Conservation (phyloP, 1,140 invertebrate species). For the Zophobas atratus region DNA sequence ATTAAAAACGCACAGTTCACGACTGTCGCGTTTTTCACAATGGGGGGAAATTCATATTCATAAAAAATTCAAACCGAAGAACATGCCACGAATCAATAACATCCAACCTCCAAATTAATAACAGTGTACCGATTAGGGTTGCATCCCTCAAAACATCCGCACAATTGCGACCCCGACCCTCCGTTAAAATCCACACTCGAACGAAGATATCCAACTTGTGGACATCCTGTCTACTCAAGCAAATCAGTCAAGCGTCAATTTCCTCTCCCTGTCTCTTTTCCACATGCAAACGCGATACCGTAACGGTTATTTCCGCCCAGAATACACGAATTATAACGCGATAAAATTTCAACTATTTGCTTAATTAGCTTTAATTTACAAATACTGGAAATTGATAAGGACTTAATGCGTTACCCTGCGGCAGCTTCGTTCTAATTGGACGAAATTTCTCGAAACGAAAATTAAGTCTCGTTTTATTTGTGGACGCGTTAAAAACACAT, state of each 20-base stretch:
- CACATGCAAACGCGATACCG: neutral
- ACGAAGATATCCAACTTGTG: neutral
- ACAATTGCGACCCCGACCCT: neutral
- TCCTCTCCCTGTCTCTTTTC: conserved; percentile 3
- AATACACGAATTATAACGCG: neutral
- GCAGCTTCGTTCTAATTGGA: neutral
- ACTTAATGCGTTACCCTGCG: neutral
- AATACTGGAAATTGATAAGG: neutral
- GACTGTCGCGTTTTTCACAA: too few species aligned
- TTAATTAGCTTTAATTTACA: neutral
- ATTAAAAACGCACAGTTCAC: too few species aligned
- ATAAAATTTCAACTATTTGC: neutral
- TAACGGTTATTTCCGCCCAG: conserved; percentile 8
- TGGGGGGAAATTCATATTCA: too few species aligned
- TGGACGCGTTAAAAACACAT: neutral
- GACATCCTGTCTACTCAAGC: neutral
- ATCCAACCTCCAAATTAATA: too few species aligned
- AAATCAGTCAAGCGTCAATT: neutral
- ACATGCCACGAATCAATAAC: too few species aligned
- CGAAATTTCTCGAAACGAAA: neutral
- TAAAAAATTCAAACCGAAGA: too few species aligned
- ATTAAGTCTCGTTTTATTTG: too few species aligned
- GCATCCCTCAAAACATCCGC: conserved; percentile 9
- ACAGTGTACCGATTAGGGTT: too few species aligned
- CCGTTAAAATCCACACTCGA: neutral